Percentiles rank a stretch among this genome's conserved stretches.
Evolutionary conservation across 2,888 invertebrate species (phyloP).

Genomic region (Bembecia ichneumoniformis): DNA sequence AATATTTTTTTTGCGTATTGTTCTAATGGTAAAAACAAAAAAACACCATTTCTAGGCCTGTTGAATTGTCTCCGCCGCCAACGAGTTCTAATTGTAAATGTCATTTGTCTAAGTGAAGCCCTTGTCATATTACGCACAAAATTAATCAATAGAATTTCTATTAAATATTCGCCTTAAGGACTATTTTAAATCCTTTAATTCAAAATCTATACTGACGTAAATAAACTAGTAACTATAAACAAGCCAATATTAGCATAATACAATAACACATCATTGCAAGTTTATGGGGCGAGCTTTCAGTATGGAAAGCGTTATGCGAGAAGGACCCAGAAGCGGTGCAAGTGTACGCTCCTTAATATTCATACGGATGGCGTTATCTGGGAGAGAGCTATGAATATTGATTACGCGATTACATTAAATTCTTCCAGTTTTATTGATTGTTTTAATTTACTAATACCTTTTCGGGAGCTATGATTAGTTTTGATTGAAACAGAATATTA

Average conservation of each 20-base stretch:
- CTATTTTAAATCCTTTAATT: no score
- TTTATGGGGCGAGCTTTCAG: constrained; percentile 29
- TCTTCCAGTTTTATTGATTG: neutral
- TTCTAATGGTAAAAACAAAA: no score
- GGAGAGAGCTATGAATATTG: constrained; percentile 6
- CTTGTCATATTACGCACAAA: no score
- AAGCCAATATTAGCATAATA: constrained; percentile 36
- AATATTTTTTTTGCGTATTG: no score
- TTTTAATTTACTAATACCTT: neutral
- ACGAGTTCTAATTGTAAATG: no score
- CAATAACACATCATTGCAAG: constrained; percentile 35
- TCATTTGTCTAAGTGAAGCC: no score
- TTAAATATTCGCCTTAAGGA: no score
- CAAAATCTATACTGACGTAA: neutral
- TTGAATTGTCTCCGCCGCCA: no score
- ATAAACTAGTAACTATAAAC: constrained; percentile 22
- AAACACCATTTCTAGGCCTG: no score
- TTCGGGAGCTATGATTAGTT: neutral
- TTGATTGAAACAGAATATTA: no score
- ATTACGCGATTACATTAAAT: neutral
- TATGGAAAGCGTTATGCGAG: constrained; percentile 38
- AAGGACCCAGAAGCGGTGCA: constrained; percentile 49
- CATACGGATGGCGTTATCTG: constrained; percentile 43
- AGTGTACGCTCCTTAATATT: constrained; percentile 46
- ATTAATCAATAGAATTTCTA: no score